Conservation (phyloP, 2,113 vertebrate genomes). For the Formicarius rufipectus region DNA sequence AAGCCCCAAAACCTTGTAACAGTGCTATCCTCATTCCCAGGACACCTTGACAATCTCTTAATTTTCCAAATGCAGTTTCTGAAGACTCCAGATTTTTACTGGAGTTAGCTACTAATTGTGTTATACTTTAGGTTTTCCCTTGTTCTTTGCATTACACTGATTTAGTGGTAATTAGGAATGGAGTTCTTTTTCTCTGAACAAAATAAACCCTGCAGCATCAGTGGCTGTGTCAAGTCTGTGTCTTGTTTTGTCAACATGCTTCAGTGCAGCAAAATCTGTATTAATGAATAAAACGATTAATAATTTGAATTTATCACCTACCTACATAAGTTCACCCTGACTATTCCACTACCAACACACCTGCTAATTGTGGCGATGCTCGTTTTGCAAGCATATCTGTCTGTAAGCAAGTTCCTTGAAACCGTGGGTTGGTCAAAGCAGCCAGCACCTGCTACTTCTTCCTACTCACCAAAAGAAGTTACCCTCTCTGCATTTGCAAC, state of each 20-base stretch:
- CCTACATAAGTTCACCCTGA: not conserved
- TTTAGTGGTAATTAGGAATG: not conserved
- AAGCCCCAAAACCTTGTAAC: not conserved
- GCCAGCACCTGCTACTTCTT: not conserved
- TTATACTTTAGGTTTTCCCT: not conserved
- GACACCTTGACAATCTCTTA: not conserved
- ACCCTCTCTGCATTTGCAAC: not conserved
- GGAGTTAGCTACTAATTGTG: not conserved
- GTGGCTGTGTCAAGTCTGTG: not conserved
- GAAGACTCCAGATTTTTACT: not conserved
- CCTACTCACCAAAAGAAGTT: not conserved
- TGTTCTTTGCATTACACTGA: not conserved
- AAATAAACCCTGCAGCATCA: not conserved
- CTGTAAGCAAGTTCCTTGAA: not conserved
- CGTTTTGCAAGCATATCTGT: not conserved
- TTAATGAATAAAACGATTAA: not conserved
- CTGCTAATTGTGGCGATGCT: not conserved
- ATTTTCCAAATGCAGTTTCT: not conserved
- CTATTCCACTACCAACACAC: not conserved
- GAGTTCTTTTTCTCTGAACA: not conserved
- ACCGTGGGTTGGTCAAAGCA: fast-evolving
- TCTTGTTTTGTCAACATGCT: not conserved
- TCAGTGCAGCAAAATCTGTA: not conserved
- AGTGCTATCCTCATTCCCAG: not conserved
- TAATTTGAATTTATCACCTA: not conserved